phyloP scores from a whole-genome alignment of 2,888 invertebrate species.

The Stictocephala bisonia region DNA sequence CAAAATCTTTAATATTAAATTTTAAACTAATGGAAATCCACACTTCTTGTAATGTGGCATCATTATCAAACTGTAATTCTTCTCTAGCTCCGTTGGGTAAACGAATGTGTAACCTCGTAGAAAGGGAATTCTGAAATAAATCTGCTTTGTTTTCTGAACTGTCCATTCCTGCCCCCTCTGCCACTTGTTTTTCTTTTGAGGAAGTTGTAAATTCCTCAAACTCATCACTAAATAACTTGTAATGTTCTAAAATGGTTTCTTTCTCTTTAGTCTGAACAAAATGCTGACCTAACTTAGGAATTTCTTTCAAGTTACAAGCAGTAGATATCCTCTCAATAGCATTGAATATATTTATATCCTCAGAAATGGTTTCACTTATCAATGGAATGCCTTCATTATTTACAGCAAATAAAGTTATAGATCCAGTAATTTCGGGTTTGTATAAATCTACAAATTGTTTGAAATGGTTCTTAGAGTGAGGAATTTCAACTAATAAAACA shows the following conservation, averaged over 20 bases:
- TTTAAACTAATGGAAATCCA: not conserved
- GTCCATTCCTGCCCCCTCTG: too few relatives aligned
- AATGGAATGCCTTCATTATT: conserved; percentile 9
- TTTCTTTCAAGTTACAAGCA: too few relatives aligned
- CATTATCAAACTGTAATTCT: not conserved
- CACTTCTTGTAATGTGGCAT: conserved; percentile 5
- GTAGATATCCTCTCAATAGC: too few relatives aligned
- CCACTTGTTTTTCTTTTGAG: too few relatives aligned
- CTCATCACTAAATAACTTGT: too few relatives aligned
- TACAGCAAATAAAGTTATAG: not conserved
- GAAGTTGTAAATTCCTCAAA: too few relatives aligned
- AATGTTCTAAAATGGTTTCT: too few relatives aligned
- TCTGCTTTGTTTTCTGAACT: too few relatives aligned
- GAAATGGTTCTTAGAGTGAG: not conserved
- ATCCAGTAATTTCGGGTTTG: not conserved
- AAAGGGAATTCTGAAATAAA: too few relatives aligned
- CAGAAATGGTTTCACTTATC: not conserved
- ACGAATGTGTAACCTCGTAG: conserved; percentile 10
- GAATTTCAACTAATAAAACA: not conserved
- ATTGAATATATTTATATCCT: too few relatives aligned
- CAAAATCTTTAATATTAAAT: conserved; percentile 20
- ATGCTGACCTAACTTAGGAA: too few relatives aligned
- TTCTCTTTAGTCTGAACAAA: too few relatives aligned
- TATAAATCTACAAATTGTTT: not conserved
- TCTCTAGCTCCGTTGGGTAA: not conserved